Conservation (phyloP, 2,113 vertebrate genomes). For the Columba livia region DNA sequence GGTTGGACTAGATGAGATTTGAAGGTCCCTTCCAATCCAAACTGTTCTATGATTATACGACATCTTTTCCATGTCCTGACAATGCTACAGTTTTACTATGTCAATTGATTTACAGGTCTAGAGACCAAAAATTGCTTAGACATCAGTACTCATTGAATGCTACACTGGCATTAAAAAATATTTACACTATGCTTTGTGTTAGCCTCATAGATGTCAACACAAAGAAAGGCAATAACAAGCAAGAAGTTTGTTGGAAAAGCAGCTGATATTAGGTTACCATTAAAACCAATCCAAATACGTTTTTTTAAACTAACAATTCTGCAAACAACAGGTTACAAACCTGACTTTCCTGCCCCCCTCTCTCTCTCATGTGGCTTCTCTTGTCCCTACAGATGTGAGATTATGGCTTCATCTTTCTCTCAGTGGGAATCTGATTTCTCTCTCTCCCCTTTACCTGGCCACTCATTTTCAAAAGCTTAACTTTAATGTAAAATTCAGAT, state of each 20-base stretch:
- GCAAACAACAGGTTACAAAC: background rate
- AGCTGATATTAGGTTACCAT: background rate
- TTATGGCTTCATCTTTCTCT: background rate
- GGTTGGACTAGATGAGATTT: no score
- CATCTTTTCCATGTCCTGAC: background rate
- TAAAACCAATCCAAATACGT: background rate
- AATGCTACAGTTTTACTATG: background rate
- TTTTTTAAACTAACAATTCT: background rate
- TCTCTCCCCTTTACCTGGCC: background rate
- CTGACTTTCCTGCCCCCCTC: background rate
- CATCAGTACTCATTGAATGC: background rate
- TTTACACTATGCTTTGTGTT: background rate
- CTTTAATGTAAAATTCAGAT: background rate
- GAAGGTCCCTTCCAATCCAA: no score
- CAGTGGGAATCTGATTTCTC: background rate
- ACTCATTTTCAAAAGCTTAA: background rate
- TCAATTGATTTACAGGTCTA: background rate
- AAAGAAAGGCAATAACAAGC: background rate
- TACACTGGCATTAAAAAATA: background rate
- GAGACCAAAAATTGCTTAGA: background rate
- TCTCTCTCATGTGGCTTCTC: background rate
- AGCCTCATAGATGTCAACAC: background rate
- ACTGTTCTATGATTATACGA: no score
- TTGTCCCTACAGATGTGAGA: background rate
- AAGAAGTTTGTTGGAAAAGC: background rate